phyloP scores from a whole-genome alignment of 92 coral and sea anemone genomes.

The Epizoanthus ramosus region DNA sequence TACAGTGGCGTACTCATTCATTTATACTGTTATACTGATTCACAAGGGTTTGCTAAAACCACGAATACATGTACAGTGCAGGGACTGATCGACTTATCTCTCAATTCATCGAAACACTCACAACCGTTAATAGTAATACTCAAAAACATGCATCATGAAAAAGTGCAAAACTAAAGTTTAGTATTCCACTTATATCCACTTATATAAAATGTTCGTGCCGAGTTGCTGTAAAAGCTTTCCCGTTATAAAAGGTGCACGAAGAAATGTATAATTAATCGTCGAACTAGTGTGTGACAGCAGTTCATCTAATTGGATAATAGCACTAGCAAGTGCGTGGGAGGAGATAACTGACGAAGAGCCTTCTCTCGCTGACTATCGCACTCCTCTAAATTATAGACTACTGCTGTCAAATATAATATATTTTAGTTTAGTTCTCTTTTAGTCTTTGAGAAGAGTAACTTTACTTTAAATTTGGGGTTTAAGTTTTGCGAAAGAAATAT shows the following conservation, averaged over 20 bases:
- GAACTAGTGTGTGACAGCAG: conserved; percentile 39
- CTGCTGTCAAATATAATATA: background rate
- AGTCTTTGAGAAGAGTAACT: background rate
- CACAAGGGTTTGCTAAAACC: too few relatives aligned
- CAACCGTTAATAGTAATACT: too few relatives aligned
- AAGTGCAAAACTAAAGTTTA: too few relatives aligned
- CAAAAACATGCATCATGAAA: too few relatives aligned
- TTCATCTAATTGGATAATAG: conserved; percentile 38
- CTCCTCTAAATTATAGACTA: background rate
- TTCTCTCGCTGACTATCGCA: conserved; percentile 22
- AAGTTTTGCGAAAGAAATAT: background rate
- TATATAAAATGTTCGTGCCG: too few relatives aligned
- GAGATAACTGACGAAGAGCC: background rate
- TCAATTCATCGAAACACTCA: too few relatives aligned
- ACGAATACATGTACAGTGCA: too few relatives aligned
- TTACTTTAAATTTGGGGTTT: background rate
- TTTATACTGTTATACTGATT: too few relatives aligned
- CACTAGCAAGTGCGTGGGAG: conserved; percentile 36
- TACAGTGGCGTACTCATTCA: too few relatives aligned
- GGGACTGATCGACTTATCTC: too few relatives aligned
- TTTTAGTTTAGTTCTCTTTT: background rate
- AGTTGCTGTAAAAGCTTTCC: background rate
- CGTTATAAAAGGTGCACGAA: conserved; percentile 7
- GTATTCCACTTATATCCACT: too few relatives aligned
- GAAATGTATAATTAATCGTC: conserved; percentile 20